These are phyloP conservation scores for Diarsia rubi DNA, from an alignment of 2,888 invertebrate species.

Conservation along the genomic window DNA sequence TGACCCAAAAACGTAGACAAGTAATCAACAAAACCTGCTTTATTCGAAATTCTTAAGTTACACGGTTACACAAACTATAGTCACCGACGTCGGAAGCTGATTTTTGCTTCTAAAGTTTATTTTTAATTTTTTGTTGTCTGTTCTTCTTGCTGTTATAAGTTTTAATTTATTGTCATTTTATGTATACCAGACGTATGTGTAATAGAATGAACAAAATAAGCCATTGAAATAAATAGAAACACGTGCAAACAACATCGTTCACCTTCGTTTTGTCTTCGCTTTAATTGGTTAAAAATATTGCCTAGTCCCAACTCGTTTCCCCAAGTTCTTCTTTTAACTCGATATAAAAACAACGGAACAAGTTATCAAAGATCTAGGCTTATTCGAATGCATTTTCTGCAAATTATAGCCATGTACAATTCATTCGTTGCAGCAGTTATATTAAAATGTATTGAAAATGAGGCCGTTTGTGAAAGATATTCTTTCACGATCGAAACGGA, in stretches of 20 bases:
- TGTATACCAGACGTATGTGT: background rate
- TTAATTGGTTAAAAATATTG: slow-evolving; percentile 55
- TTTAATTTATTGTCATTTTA: too few species aligned
- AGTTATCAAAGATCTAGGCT: slow-evolving; percentile 57
- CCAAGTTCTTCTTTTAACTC: slow-evolving; percentile 41
- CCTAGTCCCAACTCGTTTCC: slow-evolving; percentile 29
- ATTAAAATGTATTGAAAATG: slow-evolving; percentile 56
- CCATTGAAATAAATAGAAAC: slow-evolving; percentile 21
- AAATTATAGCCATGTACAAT: slow-evolving; percentile 60
- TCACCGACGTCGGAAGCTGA: too few species aligned
- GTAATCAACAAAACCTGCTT: slow-evolving; percentile 31
- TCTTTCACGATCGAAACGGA: slow-evolving; percentile 39
- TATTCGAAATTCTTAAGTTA: slow-evolving; percentile 13
- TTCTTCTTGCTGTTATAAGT: too few species aligned
- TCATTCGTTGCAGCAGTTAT: slow-evolving; percentile 54
- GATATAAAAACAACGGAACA: slow-evolving; percentile 58
- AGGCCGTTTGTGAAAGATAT: slow-evolving; percentile 52
- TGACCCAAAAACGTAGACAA: slow-evolving; percentile 26
- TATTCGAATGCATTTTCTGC: slow-evolving; percentile 57
- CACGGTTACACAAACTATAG: too few species aligned
- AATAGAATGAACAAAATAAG: slow-evolving; percentile 17
- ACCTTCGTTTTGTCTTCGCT: slow-evolving; percentile 28
- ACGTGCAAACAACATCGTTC: slow-evolving; percentile 22
- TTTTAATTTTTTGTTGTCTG: too few species aligned
- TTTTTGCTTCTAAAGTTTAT: too few species aligned